Evolutionary conservation across 2,113 vertebrate species (phyloP).

Genomic region (Phyllostomus discolor): DNA sequence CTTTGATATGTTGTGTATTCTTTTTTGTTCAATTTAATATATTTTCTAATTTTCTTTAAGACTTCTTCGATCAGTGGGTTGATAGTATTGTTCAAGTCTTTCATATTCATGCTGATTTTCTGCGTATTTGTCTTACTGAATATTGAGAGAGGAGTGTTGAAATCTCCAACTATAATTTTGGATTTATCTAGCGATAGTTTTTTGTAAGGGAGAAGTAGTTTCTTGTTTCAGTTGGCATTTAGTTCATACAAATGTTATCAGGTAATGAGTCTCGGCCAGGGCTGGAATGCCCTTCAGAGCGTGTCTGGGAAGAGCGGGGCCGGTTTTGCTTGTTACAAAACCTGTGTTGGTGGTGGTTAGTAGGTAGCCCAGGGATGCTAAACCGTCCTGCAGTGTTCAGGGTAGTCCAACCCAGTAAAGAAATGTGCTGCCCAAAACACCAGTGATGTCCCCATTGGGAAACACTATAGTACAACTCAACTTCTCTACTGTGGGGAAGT

Average conservation of each 20-base stretch:
- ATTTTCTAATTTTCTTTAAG: background rate
- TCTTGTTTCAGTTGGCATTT: background rate
- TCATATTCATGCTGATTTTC: background rate
- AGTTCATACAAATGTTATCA: background rate
- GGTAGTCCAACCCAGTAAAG: background rate
- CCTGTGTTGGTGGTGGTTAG: background rate
- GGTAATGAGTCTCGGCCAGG: background rate
- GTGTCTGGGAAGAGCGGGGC: background rate
- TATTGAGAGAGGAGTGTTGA: background rate
- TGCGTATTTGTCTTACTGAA: background rate
- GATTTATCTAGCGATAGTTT: background rate
- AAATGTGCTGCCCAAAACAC: background rate
- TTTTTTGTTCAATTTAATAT: background rate
- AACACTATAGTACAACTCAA: background rate
- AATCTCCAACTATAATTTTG: background rate
- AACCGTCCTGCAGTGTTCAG: background rate
- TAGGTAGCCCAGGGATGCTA: background rate
- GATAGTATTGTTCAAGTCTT: background rate
- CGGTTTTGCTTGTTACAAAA: background rate
- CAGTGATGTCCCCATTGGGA: background rate
- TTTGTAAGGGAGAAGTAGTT: background rate
- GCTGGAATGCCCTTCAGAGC: background rate
- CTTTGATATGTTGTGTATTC: background rate
- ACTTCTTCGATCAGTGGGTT: background rate
- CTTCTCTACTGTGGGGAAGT: background rate